Evolutionary conservation across 2,113 vertebrate genomes (phyloP).

Genomic region (Zosterops hypoxanthus): DNA sequence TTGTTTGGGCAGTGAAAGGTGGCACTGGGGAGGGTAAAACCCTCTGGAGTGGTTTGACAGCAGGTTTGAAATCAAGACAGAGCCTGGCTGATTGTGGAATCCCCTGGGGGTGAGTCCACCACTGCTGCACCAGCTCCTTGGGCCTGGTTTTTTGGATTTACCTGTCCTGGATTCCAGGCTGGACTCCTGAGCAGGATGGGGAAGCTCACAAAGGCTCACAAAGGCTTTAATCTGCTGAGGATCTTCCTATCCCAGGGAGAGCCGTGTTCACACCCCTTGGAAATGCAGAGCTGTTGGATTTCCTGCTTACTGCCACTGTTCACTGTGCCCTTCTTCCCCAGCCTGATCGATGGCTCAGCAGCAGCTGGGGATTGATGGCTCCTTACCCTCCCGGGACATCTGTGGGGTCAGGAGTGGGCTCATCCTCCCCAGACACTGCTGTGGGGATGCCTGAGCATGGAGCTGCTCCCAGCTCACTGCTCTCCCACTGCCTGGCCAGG

Average conservation of each 20-base stretch:
- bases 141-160: background rate
- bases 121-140: background rate
- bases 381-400: background rate
- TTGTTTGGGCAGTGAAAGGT: background rate
- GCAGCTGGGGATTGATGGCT: background rate
- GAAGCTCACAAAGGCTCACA: background rate
- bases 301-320: background rate
- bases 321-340: background rate
- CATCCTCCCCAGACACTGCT: accelerated
- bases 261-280: background rate
- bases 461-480: background rate
- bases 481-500: background rate
- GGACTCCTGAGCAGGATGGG: background rate
- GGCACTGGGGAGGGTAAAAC: background rate
- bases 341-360: background rate
- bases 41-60: background rate
- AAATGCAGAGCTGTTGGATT: background rate
- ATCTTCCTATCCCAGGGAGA: background rate
- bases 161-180: background rate
- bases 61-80: background rate
- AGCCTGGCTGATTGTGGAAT: background rate
- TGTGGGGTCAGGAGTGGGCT: background rate
- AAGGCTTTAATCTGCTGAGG: background rate
- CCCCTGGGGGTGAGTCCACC: accelerated
- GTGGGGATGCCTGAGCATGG: accelerated